phyloP scores from a whole-genome alignment of 2,113 vertebrate species.

The Pimephales promelas region DNA sequence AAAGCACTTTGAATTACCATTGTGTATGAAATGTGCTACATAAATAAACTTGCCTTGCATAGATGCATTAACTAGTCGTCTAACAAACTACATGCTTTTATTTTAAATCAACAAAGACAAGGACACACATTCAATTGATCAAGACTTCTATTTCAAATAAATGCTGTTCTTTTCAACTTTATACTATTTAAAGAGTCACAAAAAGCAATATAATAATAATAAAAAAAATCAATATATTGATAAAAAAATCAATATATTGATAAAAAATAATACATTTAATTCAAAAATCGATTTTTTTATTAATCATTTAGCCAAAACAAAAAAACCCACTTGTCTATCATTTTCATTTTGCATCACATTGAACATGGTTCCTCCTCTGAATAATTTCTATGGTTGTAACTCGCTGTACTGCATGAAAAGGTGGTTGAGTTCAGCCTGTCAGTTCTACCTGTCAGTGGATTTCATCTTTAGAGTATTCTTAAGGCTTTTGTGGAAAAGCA shows the following conservation, averaged over 20 bases:
- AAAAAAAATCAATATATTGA: neutral
- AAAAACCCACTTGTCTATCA: neutral
- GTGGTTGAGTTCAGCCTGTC: neutral
- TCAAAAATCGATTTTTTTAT: too few relatives aligned
- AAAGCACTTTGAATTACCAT: too few relatives aligned
- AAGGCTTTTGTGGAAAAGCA: slow-evolving; percentile 19
- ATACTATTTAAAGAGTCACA: neutral
- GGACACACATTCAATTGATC: neutral
- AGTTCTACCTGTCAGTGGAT: slow-evolving; percentile 6
- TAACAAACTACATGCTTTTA: too few relatives aligned
- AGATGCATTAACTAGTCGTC: too few relatives aligned
- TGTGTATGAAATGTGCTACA: too few relatives aligned
- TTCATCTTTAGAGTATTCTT: slow-evolving; percentile 29
- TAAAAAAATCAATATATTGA: neutral
- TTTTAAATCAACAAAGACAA: too few relatives aligned
- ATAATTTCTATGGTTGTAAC: neutral
- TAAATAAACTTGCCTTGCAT: too few relatives aligned
- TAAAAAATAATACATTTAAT: neutral
- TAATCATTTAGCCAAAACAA: too few relatives aligned
- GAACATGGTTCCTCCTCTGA: neutral
- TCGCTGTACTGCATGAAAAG: neutral
- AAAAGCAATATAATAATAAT: neutral
- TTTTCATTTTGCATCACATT: neutral
- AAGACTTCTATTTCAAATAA: neutral
- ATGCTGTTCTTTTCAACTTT: neutral